Evolutionary conservation across 2,888 invertebrate species (phyloP), one percentile per base, ranked within the genome.

Genomic region (Drosophila eohydei): DNA sequence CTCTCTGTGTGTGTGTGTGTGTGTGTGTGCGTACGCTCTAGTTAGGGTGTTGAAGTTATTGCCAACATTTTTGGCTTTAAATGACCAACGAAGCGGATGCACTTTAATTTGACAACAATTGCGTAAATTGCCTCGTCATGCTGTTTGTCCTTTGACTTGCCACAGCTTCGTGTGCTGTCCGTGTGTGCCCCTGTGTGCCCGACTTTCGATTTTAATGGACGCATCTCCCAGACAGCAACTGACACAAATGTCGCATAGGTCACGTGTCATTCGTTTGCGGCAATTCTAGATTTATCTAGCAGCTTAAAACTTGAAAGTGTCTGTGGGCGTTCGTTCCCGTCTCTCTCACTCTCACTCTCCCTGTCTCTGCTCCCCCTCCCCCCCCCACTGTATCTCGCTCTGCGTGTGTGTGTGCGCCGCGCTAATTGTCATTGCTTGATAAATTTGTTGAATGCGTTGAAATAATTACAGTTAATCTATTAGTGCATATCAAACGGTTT

Each of bases 181-280:
- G 12, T 30, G 28, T 34, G 28, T 58, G 28, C 26, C 21, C 56
- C 28, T 48, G 40, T 34, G 38, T 54, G 71, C 70, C 76, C 59
- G 38, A 72, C 58, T 83, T 77, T 77, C 67, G 41, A 64, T 80
- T 80, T 80, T 72, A 71, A 78, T 64, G 62, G 64, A 43, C 60
- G 74, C 66, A 71, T 68, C 48, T 50, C 54, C 32, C 59, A 55
- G 69, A 76, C 76, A 75, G 81, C 84, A 88, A 91, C 90, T 91
- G 91, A 90, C 90, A 90, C 90, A 91, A 91, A 91, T 91, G 91
- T 91, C 91, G 91, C 91, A 89, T 86, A 90, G 91, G 91, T 91
- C 91, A 91, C 91, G 91, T 91, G 91, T 74, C 91, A 80, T 90
- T 84, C 83, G 83, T 87, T 89, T 83, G 77, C 85, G 80, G 83